A percentile compares a stretch with the other conserved stretches of the same genome.
Conservation (phyloP, 2,113 vertebrate species). For the Pleuronectes platessa region DNA sequence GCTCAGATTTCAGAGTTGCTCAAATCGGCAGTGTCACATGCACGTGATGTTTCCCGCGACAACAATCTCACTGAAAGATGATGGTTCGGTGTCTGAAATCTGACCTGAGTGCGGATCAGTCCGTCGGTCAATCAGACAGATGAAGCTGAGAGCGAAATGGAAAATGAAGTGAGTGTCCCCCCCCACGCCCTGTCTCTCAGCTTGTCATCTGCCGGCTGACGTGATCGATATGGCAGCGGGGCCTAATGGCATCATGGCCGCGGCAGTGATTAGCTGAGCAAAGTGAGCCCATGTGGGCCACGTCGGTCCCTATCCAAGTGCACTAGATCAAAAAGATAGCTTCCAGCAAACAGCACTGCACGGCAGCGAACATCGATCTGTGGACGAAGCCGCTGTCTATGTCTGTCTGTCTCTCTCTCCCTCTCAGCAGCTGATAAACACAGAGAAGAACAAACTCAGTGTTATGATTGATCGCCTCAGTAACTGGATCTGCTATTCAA, state of each 20-base stretch:
- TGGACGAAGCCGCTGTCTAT: slow-evolving; percentile 24
- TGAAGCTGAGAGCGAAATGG: slow-evolving; percentile 51
- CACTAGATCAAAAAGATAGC: slow-evolving; percentile 64
- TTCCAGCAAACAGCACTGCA: slow-evolving; percentile 55
- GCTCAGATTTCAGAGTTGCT: slow-evolving; percentile 4
- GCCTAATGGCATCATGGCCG: slow-evolving; percentile 52
- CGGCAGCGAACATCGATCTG: slow-evolving; percentile 55
- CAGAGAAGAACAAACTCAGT: slow-evolving; percentile 33
- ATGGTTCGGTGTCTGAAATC: slow-evolving; percentile 30
- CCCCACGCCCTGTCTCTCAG: slow-evolving; percentile 11
- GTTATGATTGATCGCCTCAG: slow-evolving; percentile 47
- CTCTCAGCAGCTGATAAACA: slow-evolving; percentile 41
- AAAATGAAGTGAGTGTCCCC: slow-evolving; percentile 42
- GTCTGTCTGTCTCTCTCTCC: not conserved
- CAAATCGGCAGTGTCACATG: slow-evolving; percentile 3
- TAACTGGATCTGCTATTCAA: slow-evolving; percentile 34
- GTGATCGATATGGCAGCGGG: slow-evolving; percentile 60
- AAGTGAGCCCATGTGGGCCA: slow-evolving; percentile 61
- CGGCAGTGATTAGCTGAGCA: slow-evolving; percentile 61
- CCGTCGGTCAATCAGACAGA: slow-evolving; percentile 38
- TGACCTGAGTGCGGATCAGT: slow-evolving; percentile 51
- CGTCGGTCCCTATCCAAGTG: slow-evolving; percentile 42
- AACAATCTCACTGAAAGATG: slow-evolving; percentile 24
- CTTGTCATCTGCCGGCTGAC: slow-evolving; percentile 43
- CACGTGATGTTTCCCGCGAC: slow-evolving; percentile 1